A percentile compares a stretch with the other conserved stretches of the same genome.
Evolutionary conservation across 2,888 invertebrate genomes (phyloP).

Genomic region (Pachymerium ferrugineum): DNA sequence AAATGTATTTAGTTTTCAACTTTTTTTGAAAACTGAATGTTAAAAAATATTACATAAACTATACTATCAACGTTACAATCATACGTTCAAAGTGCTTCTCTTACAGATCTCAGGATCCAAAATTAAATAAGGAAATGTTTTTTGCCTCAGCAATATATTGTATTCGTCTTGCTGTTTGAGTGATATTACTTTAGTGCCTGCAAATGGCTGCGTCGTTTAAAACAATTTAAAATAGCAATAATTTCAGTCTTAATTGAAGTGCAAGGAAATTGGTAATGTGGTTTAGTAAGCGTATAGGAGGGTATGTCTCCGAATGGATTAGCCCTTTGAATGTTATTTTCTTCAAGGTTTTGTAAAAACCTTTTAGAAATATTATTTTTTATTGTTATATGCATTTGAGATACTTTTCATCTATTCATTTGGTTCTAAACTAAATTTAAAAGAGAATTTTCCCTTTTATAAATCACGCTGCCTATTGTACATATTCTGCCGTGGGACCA

Average conservation of each 20-base stretch:
- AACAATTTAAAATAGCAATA: not conserved
- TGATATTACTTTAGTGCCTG: slow-evolving; percentile 8
- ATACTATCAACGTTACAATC: not conserved
- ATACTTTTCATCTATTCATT: not conserved
- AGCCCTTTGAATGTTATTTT: too few species aligned
- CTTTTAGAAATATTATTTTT: not conserved
- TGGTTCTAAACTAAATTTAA: not conserved
- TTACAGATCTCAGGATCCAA: not conserved
- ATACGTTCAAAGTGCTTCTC: not conserved
- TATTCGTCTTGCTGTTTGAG: slow-evolving; percentile 4
- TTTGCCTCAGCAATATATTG: not conserved
- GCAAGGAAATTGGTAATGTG: not conserved
- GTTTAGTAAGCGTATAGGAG: too few species aligned
- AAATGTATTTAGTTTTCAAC: not conserved
- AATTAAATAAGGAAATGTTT: not conserved
- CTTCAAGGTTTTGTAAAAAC: not conserved
- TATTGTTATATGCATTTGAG: not conserved
- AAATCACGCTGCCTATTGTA: not conserved
- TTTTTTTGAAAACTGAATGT: not conserved
- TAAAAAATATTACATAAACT: not conserved
- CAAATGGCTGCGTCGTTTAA: not conserved
- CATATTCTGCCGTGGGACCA: slow-evolving; percentile 3
- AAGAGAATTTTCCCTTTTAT: not conserved
- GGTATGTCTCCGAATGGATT: too few species aligned
- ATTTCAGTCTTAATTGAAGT: not conserved